Evolutionary conservation across 2,113 vertebrate genomes (phyloP).

Genomic region (Lasiurus cinereus): DNA sequence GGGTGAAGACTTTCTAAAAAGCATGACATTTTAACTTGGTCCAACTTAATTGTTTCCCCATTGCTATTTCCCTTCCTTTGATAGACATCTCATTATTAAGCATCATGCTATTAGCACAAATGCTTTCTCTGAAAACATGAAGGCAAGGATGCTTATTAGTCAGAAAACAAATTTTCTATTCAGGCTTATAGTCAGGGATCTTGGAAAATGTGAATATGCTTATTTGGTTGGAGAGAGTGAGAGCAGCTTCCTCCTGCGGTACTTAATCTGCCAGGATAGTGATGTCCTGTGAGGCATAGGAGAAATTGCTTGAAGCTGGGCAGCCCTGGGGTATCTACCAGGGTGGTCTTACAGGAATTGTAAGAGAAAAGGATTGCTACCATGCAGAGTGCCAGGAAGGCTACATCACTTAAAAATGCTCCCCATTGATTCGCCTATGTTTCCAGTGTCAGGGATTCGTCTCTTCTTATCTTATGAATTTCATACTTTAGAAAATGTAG

Average conservation of each 20-base stretch:
- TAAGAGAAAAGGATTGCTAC: too few relatives aligned
- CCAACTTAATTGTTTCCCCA: slow-evolving; percentile 1
- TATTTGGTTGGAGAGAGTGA: slow-evolving; percentile 51
- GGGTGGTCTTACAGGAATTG: not conserved
- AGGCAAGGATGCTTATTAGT: slow-evolving; percentile 72
- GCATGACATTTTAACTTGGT: slow-evolving; percentile 43
- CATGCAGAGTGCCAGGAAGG: not conserved
- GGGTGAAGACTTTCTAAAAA: not conserved
- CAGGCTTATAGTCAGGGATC: slow-evolving; percentile 65
- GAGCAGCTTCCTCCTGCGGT: not conserved
- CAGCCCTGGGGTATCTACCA: not conserved
- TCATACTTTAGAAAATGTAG: not conserved
- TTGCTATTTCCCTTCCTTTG: slow-evolving; percentile 42
- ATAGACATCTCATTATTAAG: slow-evolving; percentile 69
- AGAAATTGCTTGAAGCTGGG: not conserved
- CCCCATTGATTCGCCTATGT: not conserved
- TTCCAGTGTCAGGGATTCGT: not conserved
- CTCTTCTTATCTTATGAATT: not conserved
- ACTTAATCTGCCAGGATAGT: not conserved
- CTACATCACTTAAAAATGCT: not conserved
- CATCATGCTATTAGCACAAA: slow-evolving; percentile 70
- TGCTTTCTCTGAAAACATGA: slow-evolving; percentile 67
- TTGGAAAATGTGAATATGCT: slow-evolving; percentile 64
- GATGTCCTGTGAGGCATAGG: not conserved
- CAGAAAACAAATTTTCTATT: slow-evolving; percentile 76